Base-by-base conservation (phyloP, 2,797 vertebrate genomes). In the Glossophaga mutica region DNA sequence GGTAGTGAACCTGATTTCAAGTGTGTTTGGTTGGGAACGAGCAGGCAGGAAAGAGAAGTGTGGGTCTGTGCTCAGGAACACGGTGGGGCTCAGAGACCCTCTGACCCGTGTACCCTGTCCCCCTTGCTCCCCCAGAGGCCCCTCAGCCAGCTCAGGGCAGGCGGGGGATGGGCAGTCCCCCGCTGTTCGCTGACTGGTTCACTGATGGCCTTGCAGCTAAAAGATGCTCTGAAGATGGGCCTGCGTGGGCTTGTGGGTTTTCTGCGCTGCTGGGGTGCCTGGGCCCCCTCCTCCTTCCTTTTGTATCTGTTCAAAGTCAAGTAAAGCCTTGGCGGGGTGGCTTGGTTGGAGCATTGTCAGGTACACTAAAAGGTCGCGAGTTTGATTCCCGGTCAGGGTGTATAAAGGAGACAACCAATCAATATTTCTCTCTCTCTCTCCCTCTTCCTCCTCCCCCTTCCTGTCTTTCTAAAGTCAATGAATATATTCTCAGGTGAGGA, bases 181-280 rank as follows among this genome's bases (percentile, higher is more conserved):
- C 5, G 55, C n/a, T 42, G 2, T 77, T 34, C 1, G 12, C 15
- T 37, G 84, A 68, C 42, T 10, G 81, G 39, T 26, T 79, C 21
- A 7, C n/a, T 22, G 79, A n/a, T 9, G 24, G 39, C 44, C 90
- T 52, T 88, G 9, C 50, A 34, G 65, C 59, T 76, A 46, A 57
- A 90, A 84, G 50, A 12, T 42, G 71, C 46, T 42, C 15, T 18
- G 32, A 6, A 77, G 48, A 10, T 26, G 42, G 46, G 16, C 91
- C 39, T 8, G 9, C 0, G 0, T 44, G 73, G 22, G 34, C 34
- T 52, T 74, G 70, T 29, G 68, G 34, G 9, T 55, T 15, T 7
- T 9, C 70, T 68, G 59, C 0, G 0, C 1, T 11, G 0, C 29
- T 0, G 37, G 44, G 24, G 39, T 19, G 1, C 39, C 18, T 2